Base-by-base conservation (phyloP, 2,113 vertebrate species). In the Pterophyllum scalare region DNA sequence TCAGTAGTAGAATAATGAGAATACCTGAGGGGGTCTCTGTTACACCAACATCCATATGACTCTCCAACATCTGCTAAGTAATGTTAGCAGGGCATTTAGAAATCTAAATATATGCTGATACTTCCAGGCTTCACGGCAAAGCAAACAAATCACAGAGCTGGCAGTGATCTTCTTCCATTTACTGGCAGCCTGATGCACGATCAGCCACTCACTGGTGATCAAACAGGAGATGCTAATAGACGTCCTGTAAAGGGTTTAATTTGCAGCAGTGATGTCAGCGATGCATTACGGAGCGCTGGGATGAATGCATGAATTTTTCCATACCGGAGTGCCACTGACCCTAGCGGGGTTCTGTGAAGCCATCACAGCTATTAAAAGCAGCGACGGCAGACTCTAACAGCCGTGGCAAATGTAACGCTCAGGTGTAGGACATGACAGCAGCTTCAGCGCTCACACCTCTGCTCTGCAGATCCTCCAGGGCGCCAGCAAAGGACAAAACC, bases 11-110 rank as follows among this genome's bases (percentile, higher is more conserved):
- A 93, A 92, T 95, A 93, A 94, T 94, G 92, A 94, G 90, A 94
- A 94, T 94, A 94, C 94, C 94, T 95, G 90, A 93, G 94, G 93
- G 94, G 93, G 88, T 88, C 88, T 93, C 80, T 88, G 88, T 90
- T 91, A 90, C 92, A 92, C 86, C 87, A 91, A 91, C 92, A 94
- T 90, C 91, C 89, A 90, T 91, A 92, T 82, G 90, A 92, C 88
- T 93, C 91, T 80, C 82, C 88, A 93, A 91, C 93, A 95, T 93
- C 94, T 94, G 94, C 93, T 92, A 79, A 85, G 87, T 85, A 90
- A 90, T 61, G 87, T 91, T 85, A 89, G 88, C 85, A 46, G 74
- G 80, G 84, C 88, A 59, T 91, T 91, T 89, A 90, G 91, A 78
- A 93, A 91, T 88, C 92, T 93, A 91, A 94, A 93, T 92, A 93